Evolutionary conservation across 2,888 invertebrate genomes (phyloP), one percentile per base, ranked within the genome.

Genomic region (Terebella lapidaria): DNA sequence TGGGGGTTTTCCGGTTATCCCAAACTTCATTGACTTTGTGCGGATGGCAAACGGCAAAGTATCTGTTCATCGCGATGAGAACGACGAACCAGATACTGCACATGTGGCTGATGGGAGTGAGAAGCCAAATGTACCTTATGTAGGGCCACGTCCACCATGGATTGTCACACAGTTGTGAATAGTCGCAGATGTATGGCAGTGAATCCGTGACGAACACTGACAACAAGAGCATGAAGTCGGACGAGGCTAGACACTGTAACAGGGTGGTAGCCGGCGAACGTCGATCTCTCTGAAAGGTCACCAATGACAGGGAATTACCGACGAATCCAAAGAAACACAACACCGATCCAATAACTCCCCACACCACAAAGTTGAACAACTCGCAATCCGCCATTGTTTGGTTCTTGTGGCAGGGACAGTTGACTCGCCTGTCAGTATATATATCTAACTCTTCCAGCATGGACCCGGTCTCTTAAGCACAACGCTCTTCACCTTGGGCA

Each of bases 41-140:
- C 1, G 68, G 67, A 4, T 59, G 60, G 53, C 69, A 69, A 15
- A 69, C 69, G 20, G 69, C 69, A 63, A 69, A 35, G 61, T 65
- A 69, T 1, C 68, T 62, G 57, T 69, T 69, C 29, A 59, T 52
- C 30, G 69, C 66, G 15, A 69, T 64, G 2, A 69, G 64, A 1
- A 67, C 65, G 15, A 67, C 68, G 28, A 69, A 59, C 69, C 69
- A 69, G 29, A 69, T 66, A 54, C 64, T 63, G 58, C 62, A 65
- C 69, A 69, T 68, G 59, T 69, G 69, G 18, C 60, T 55, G 20
- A 64, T 54, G 20, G 69, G 69, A 4, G 65, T 65, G 26, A 69
- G 46, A 2, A 69, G 51, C 69, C 69, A 69, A 18, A 69, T 46
- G 52, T 65, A 69, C 28, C 69, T 60, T 4, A 69, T 59, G 46